phyloP scores from a whole-genome alignment of 1,140 invertebrate species.

The Himalopsyche phryganea region DNA sequence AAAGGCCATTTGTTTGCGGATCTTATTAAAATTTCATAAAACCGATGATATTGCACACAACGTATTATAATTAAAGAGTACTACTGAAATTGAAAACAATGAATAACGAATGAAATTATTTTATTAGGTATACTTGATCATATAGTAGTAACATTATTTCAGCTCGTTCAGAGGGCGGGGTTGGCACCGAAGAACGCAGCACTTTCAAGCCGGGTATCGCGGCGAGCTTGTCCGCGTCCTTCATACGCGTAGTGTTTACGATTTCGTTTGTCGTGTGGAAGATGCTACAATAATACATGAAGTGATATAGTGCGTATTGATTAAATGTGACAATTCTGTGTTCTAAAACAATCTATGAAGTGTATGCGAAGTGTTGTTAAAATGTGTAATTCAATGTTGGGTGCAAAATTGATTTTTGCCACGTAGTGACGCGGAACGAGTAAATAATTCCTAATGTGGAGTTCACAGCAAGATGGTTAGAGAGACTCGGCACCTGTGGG shows the following conservation, averaged over 20 bases:
- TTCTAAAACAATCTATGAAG: slow-evolving; percentile 43
- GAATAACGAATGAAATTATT: too few relatives aligned
- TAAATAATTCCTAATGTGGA: slow-evolving; percentile 55
- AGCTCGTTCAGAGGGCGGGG: slow-evolving; percentile 16
- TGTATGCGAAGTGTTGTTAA: slow-evolving; percentile 47
- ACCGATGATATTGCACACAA: too few relatives aligned
- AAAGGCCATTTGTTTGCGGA: too few relatives aligned
- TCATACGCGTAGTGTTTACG: slow-evolving; percentile 52
- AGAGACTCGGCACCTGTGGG: slow-evolving; percentile 99
- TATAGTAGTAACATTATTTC: slow-evolving; percentile 22
- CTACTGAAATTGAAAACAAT: too few relatives aligned
- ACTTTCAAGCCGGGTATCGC: slow-evolving; percentile 55
- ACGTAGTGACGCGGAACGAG: slow-evolving; percentile 39
- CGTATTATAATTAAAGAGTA: too few relatives aligned
- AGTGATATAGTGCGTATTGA: slow-evolving; percentile 50
- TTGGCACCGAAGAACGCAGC: slow-evolving; percentile 5
- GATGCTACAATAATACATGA: slow-evolving; percentile 50
- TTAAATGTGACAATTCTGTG: slow-evolving; percentile 43
- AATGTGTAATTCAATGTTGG: slow-evolving; percentile 50
- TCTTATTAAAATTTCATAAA: too few relatives aligned
- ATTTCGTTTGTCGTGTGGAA: slow-evolving; percentile 43
- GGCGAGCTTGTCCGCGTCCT: slow-evolving; percentile 52
- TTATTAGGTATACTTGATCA: not conserved
- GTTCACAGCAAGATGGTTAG: slow-evolving; percentile 90
- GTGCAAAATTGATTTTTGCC: slow-evolving; percentile 55